Conservation (phyloP, 92 coral and sea anemone species). For the Palythoa caribaeorum region DNA sequence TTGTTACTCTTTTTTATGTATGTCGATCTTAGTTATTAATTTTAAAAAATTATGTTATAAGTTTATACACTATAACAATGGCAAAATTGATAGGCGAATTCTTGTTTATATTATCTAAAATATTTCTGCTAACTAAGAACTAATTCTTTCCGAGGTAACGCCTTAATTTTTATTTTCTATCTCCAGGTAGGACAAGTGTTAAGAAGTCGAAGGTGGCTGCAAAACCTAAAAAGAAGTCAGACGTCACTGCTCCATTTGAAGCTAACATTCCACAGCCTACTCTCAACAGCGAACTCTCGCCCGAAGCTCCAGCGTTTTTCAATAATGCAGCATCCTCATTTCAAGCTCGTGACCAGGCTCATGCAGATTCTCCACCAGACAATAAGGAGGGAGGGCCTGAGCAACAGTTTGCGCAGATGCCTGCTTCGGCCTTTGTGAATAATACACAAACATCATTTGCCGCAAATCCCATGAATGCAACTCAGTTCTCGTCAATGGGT, state of each 20-base stretch:
- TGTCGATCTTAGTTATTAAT: too few species aligned
- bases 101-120: too few species aligned
- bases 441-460: constrained; percentile 9
- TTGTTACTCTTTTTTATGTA: too few species aligned
- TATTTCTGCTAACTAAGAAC: too few species aligned
- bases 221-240: constrained; percentile 36
- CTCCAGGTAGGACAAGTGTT: constrained; percentile 21
- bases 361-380: constrained; percentile 8
- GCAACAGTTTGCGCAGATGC: constrained; percentile 9
- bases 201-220: constrained; percentile 27
- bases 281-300: constrained; percentile 40
- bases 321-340: background rate
- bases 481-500: constrained; percentile 42
- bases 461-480: constrained; percentile 20
- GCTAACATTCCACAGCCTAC: constrained; percentile 19
- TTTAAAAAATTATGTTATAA: too few species aligned
- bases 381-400: constrained; percentile 25
- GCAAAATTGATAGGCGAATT: too few species aligned
- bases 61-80: too few species aligned
- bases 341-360: constrained; percentile 2
- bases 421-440: constrained; percentile 29
- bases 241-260: constrained; percentile 25
- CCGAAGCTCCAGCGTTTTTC: constrained; percentile 41
- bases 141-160: too few species aligned
- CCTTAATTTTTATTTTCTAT: background rate